Evolutionary conservation across 2,888 invertebrate species (phyloP).

Genomic region (Amitus sp.): DNA sequence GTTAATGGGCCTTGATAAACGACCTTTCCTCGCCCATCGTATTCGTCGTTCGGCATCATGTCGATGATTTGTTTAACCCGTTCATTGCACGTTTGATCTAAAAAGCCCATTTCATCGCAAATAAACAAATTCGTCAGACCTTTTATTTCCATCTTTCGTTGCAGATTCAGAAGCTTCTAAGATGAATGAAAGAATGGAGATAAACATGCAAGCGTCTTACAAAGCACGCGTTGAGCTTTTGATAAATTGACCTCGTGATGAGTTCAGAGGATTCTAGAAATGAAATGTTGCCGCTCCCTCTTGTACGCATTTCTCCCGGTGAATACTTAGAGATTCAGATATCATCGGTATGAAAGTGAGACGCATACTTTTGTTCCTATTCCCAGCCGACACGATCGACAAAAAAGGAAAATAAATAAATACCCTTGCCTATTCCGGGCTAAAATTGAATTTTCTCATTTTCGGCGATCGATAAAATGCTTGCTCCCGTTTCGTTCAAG

Average conservation of each 20-base stretch:
- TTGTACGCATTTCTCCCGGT: conserved; percentile 40
- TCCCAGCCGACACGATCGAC: background rate
- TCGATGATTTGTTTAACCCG: conserved; percentile 39
- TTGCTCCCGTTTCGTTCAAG: background rate
- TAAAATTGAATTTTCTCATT: too few relatives aligned
- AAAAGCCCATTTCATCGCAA: background rate
- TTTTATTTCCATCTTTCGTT: too few relatives aligned
- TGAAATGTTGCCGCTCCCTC: conserved; percentile 43
- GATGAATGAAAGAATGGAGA: conserved; percentile 9
- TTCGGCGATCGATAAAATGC: background rate
- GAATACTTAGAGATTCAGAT: conserved; percentile 57
- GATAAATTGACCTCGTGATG: conserved; percentile 61
- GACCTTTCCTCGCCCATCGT: conserved; percentile 45
- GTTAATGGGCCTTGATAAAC: conserved; percentile 56
- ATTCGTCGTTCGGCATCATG: conserved; percentile 39
- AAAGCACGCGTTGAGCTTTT: conserved; percentile 44
- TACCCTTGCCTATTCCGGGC: too few relatives aligned
- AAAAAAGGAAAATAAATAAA: too few relatives aligned
- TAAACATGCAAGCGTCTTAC: conserved; percentile 31
- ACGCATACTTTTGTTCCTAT: background rate
- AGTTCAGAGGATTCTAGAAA: conserved; percentile 57
- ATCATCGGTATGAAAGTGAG: conserved; percentile 43
- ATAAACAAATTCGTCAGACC: background rate
- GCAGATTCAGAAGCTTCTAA: too few relatives aligned
- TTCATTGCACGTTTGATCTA: conserved; percentile 13